A percentile compares a stretch with the other conserved stretches of the same genome.
Evolutionary conservation across 2,113 vertebrate genomes (phyloP).

Genomic region (Scopus umbretta): DNA sequence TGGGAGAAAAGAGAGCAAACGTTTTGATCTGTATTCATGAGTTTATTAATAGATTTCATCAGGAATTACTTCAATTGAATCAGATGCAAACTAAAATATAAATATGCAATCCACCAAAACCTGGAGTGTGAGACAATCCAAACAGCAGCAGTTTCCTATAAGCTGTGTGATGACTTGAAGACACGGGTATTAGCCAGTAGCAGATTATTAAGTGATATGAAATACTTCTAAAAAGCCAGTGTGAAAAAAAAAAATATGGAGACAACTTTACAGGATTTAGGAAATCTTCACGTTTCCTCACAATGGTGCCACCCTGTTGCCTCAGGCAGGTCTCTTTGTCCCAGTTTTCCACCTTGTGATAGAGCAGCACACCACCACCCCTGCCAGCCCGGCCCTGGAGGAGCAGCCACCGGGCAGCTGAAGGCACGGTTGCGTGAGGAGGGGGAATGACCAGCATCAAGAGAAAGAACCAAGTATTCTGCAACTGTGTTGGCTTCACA

Average conservation of each 20-base stretch:
- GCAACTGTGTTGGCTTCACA: background rate
- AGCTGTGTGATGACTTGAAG: background rate
- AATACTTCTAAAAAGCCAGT: background rate
- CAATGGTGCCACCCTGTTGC: background rate
- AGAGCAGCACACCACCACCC: background rate
- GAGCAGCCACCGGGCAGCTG: background rate
- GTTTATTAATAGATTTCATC: background rate
- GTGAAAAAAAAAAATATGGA: background rate
- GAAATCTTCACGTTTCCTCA: background rate
- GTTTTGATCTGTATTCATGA: background rate
- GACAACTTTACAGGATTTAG: background rate
- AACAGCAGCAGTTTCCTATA: background rate
- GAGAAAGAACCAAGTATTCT: background rate
- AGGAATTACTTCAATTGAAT: background rate
- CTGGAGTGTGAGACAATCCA: background rate
- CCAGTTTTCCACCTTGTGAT: background rate
- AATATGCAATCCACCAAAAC: background rate
- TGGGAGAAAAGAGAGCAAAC: background rate
- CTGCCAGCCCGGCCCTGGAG: background rate
- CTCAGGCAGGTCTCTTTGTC: background rate
- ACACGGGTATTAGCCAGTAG: background rate
- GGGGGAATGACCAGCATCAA: background rate
- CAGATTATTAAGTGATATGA: background rate
- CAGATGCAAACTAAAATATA: background rate
- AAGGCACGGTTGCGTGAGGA: accelerated